Conservation (phyloP, 2,888 invertebrate species). For the Platycheirus rosarum region DNA sequence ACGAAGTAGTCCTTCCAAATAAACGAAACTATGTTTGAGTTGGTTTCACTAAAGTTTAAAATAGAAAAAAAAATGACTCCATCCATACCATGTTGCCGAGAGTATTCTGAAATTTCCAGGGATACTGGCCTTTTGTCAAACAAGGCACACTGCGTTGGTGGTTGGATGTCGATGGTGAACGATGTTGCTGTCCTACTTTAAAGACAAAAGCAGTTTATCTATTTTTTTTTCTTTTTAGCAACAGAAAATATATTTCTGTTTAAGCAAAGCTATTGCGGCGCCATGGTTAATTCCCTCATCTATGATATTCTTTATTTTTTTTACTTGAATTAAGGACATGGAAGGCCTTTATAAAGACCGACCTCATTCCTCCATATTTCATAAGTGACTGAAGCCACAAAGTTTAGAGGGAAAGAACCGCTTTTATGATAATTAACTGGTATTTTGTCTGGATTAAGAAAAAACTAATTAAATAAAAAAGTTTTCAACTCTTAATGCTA, state of each 20-base stretch:
- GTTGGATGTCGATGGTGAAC: conserved; percentile 13
- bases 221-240: conserved; percentile 6
- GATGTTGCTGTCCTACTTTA: conserved; percentile 42
- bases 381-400: conserved; percentile 62
- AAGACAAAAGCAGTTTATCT: conserved; percentile 47
- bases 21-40: conserved; percentile 26
- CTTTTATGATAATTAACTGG: conserved; percentile 59
- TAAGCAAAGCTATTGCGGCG: neutral
- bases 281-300: conserved; percentile 15
- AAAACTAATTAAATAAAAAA: conserved; percentile 8
- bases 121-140: conserved; percentile 61
- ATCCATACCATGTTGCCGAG: conserved; percentile 25
- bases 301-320: conserved; percentile 20
- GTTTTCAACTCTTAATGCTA: conserved; percentile 39
- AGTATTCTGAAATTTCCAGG: conserved; percentile 25
- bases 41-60: conserved; percentile 56
- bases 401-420: conserved; percentile 29
- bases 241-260: conserved; percentile 43
- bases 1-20: conserved; percentile 23
- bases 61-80: conserved; percentile 17
- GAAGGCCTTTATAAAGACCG: neutral
- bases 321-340: neutral
- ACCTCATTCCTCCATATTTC: conserved; percentile 65
- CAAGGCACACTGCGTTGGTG: conserved; percentile 47
- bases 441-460: conserved; percentile 6